Evolutionary conservation across 1,140 invertebrate genomes (phyloP), one percentile per base, ranked within the genome.

Genomic region (Mercenaria mercenaria): DNA sequence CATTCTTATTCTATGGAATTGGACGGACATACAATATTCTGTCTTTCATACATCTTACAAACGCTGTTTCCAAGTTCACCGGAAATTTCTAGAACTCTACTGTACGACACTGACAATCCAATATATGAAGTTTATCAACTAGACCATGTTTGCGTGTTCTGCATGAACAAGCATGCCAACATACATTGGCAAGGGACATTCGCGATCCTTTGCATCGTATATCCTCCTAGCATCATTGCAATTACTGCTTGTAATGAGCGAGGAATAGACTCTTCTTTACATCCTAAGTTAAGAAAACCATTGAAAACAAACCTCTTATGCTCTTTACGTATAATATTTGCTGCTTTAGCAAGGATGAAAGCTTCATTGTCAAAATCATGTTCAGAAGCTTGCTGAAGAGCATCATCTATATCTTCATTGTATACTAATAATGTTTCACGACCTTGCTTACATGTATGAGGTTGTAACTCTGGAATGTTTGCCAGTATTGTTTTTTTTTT

Each of bases 41-140:
- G 67, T 72, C 29, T 26, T 20, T 72, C n/a, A n/a, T 72, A 72
- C 37, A 10, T 8, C 11, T 10, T 23, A 37, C 11, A 72, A 18
- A 72, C 67, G 29, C 67, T 72, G 67, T 76, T 76, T 3, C 72
- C 72, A 23, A 76, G 72, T 50, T 76, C 11, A 41, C 37, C 41
- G 4, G 72, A 76, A 29, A 76, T 34, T 43, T 76, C 72, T 3
- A 43, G 34, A 41, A 76, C 37, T 76, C 34, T 76, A 29, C 29
- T 39, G n/a, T 76, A 76, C 10, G 72, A 76, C 4, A 72, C 67
- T 32, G 67, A 72, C 11, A 37, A 1, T 4, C 67, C 67, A 10
- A 72, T 32, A 11, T 8, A 76, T 76, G 3, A 26, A 43, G 11
- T 29, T 76, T 76, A 2, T 76, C 72, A 76, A 76, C 26, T 6